Percentiles rank a stretch among this genome's conserved stretches.
phyloP scores from a whole-genome alignment of 2,113 vertebrate species.

The Delphinapterus leucas region DNA sequence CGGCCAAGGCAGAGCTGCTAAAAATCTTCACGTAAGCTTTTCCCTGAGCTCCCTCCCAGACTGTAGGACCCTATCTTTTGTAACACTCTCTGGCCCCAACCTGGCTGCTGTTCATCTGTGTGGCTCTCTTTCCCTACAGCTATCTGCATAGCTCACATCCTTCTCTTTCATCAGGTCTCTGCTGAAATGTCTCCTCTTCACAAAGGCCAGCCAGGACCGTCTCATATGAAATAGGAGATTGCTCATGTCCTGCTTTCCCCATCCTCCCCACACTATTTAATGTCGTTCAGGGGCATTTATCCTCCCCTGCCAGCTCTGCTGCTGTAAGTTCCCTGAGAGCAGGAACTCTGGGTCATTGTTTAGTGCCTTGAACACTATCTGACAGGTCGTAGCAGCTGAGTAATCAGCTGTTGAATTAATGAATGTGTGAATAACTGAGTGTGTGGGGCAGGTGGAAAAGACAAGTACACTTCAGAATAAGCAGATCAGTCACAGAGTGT shows the following conservation, averaged over 20 bases:
- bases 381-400: not conserved
- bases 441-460: not conserved
- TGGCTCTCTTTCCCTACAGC: not conserved
- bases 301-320: not conserved
- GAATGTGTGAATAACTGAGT: not conserved
- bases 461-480: not conserved
- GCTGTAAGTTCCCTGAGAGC: not conserved
- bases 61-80: not conserved
- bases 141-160: not conserved
- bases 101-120: not conserved
- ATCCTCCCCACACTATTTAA: not conserved
- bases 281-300: not conserved
- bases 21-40: not conserved
- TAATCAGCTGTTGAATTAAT: not conserved
- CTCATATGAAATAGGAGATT: not conserved
- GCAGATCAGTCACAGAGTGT: not conserved
- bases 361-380: not conserved
- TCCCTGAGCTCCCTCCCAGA: not conserved
- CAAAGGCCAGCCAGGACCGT: not conserved
- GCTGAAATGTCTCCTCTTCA: not conserved
- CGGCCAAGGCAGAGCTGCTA: not conserved
- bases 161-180: not conserved
- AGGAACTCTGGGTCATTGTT: not conserved
- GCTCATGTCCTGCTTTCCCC: not conserved
- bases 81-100: not conserved